These are phyloP conservation scores for Rhineura floridana DNA, from an alignment of 2,113 vertebrate species.

Conservation along the genomic window DNA sequence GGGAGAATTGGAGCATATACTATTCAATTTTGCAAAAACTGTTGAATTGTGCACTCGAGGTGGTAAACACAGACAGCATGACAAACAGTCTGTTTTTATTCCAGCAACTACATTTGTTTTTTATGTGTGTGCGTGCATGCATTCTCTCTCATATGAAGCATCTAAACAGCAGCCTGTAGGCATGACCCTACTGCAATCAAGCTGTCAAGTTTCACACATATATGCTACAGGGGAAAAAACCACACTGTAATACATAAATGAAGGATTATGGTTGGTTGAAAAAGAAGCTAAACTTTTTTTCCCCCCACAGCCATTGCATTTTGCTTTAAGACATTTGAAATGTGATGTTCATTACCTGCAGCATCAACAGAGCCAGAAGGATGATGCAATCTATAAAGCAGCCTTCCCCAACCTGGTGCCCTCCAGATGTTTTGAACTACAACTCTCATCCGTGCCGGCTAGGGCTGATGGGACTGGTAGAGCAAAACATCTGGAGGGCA, in stretches of 20 bases:
- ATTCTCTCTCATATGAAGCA: slow-evolving; percentile 11
- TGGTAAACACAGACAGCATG: slow-evolving; percentile 57
- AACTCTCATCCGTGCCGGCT: too few relatives aligned
- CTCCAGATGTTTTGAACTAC: too few relatives aligned
- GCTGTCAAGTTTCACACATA: slow-evolving; percentile 55
- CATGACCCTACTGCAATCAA: slow-evolving; percentile 50
- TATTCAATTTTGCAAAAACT: slow-evolving; percentile 68
- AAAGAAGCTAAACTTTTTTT: slow-evolving; percentile 11
- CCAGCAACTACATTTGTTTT: slow-evolving; percentile 17
- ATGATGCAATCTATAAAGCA: too few relatives aligned
- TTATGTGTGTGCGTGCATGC: not conserved
- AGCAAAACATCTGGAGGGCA: too few relatives aligned
- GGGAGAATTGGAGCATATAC: slow-evolving; percentile 63
- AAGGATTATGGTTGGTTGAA: slow-evolving; percentile 38
- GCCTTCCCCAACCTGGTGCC: too few relatives aligned
- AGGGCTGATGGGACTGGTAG: too few relatives aligned
- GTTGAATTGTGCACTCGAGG: slow-evolving; percentile 65
- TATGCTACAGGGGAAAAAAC: not conserved
- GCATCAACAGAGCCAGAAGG: slow-evolving; percentile 29
- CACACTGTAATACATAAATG: slow-evolving; percentile 56
- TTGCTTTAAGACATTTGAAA: slow-evolving; percentile 5
- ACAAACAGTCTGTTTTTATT: slow-evolving; percentile 56
- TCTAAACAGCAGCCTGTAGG: slow-evolving; percentile 43
- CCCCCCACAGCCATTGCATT: not conserved
- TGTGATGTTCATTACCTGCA: slow-evolving; percentile 15